These are phyloP conservation scores for Euzophera pinguis DNA, from an alignment of 2,888 invertebrate species.

Conservation along the genomic window DNA sequence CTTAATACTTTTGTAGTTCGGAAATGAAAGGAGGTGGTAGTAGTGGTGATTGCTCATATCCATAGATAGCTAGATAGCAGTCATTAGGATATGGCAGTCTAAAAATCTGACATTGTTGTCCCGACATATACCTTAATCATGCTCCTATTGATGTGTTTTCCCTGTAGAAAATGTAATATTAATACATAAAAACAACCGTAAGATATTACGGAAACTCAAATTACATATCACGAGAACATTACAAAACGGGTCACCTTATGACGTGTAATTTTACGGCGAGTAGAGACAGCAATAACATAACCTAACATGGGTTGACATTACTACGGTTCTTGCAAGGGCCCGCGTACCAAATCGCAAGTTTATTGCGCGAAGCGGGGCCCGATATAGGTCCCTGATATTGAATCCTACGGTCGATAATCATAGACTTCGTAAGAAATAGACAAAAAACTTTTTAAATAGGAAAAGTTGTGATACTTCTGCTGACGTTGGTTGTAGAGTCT, in stretches of 20 bases:
- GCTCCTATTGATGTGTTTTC: too few relatives aligned
- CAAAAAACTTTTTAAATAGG: not conserved
- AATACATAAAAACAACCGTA: too few relatives aligned
- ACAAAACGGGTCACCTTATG: not conserved
- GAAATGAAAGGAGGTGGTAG: too few relatives aligned
- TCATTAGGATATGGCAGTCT: too few relatives aligned
- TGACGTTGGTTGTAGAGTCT: too few relatives aligned
- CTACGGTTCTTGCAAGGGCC: not conserved
- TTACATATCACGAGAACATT: not conserved
- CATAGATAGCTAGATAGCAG: too few relatives aligned
- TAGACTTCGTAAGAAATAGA: not conserved
- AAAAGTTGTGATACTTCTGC: too few relatives aligned
- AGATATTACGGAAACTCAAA: not conserved
- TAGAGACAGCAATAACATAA: not conserved
- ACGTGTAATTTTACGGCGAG: not conserved
- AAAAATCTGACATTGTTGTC: too few relatives aligned
- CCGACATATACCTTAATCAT: too few relatives aligned
- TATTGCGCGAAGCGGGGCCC: not conserved
- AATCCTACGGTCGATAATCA: not conserved
- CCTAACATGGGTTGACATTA: conserved; percentile 4
- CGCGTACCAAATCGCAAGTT: not conserved
- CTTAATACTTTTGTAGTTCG: too few relatives aligned
- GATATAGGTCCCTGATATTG: not conserved
- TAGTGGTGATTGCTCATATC: too few relatives aligned
- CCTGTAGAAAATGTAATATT: too few relatives aligned